Conservation (phyloP, 2,888 invertebrate species). For the Spodoptera exigua region DNA sequence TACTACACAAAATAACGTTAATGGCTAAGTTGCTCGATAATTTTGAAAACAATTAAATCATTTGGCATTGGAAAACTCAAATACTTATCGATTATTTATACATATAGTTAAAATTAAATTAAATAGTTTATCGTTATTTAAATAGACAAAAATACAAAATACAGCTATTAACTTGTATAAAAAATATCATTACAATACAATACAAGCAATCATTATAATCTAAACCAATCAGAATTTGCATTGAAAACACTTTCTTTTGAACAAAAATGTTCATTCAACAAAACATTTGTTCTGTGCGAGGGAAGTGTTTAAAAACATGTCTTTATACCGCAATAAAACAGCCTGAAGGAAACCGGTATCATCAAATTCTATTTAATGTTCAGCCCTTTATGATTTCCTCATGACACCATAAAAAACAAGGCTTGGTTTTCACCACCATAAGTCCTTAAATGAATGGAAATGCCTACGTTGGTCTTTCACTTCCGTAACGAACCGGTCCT, state of each 20-base stretch:
- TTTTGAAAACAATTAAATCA: too few relatives aligned
- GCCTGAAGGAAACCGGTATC: slow-evolving; percentile 40
- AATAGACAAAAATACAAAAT: too few relatives aligned
- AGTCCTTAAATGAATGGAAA: slow-evolving; percentile 46
- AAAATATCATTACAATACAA: too few relatives aligned
- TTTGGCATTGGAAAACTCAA: too few relatives aligned
- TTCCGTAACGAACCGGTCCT: slow-evolving; percentile 43
- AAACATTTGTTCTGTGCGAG: slow-evolving; percentile 17
- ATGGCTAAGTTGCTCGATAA: too few relatives aligned
- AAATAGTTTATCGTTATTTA: too few relatives aligned
- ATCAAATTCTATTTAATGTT: slow-evolving; percentile 45
- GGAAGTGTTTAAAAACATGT: slow-evolving; percentile 4
- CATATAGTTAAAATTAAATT: too few relatives aligned
- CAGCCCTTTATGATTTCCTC: slow-evolving; percentile 45
- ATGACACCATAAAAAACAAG: slow-evolving; percentile 40
- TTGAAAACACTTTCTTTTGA: background rate
- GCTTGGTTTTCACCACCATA: slow-evolving; percentile 42
- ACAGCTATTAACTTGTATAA: too few relatives aligned
- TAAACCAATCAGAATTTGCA: too few relatives aligned
- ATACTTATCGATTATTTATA: too few relatives aligned
- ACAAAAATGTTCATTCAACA: background rate
- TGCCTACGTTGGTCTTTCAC: slow-evolving; percentile 37
- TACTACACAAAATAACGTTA: too few relatives aligned
- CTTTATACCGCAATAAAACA: slow-evolving; percentile 31
- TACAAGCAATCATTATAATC: too few relatives aligned